A percentile compares a stretch with the other conserved stretches of the same genome.
These are phyloP conservation scores for Malthinus flaveolus DNA, from an alignment of 2,888 invertebrate species.

Conservation along the genomic window DNA sequence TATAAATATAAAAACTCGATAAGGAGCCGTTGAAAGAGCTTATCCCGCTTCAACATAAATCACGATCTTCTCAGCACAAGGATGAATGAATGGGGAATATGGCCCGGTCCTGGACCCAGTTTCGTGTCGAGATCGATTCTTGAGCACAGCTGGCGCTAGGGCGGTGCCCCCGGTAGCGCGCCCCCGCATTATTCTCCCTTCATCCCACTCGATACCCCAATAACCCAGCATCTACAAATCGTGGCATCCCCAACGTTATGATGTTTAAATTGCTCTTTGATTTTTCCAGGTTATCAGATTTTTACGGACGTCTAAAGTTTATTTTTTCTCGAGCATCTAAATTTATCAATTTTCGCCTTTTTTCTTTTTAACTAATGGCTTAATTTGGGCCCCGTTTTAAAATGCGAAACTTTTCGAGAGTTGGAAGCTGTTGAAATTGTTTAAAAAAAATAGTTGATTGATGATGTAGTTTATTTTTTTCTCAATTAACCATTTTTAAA, in stretches of 20 bases:
- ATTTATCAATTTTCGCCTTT: too few species aligned
- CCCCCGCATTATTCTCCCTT: conserved; percentile 34
- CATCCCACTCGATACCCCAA: conserved; percentile 19
- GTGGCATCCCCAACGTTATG: conserved; percentile 27
- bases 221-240: conserved; percentile 25
- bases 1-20: conserved; percentile 19
- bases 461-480: too few species aligned
- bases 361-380: too few species aligned
- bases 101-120: conserved; percentile 48
- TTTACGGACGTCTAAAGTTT: background rate
- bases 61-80: conserved; percentile 30
- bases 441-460: too few species aligned
- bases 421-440: too few species aligned
- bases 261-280: conserved; percentile 25
- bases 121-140: conserved; percentile 49
- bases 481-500: background rate
- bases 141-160: conserved; percentile 53
- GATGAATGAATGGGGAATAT: conserved; percentile 37
- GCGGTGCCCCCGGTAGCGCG: conserved; percentile 47
- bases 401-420: too few species aligned
- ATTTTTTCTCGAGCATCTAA: background rate
- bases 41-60: conserved; percentile 27
- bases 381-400: too few species aligned
- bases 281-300: conserved; percentile 14
- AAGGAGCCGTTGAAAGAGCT: conserved; percentile 22